Base-by-base conservation (phyloP, 2,888 invertebrate genomes). In the Calameuta pallipes region DNA sequence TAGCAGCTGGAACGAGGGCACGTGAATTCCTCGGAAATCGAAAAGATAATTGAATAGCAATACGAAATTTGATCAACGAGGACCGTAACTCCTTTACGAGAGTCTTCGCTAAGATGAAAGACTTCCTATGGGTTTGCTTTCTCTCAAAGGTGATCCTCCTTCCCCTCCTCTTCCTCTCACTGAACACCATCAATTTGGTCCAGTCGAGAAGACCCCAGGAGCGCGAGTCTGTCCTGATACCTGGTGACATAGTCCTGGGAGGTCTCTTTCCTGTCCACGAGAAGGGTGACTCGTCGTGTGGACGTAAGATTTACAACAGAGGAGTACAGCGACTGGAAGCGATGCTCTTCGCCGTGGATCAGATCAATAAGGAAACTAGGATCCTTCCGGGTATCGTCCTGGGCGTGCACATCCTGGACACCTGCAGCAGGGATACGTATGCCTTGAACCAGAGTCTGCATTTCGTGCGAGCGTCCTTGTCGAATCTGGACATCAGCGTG, bases 241-340 rank as follows among this genome's bases (percentile, higher is more conserved):
- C 92, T 1, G 94, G 94, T 11, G 94, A 94, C 87, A 93, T 94
- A 76, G 92, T 94, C 75, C 90, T 94, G 6, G 94, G 94, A 1
- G 94, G 94, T 4, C 85, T 94, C 74, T 94, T 94, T 88, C 94
- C 94, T 1, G 93, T 94, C 12, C 94, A 94, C 87, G 93, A 93
- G 82, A 93, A 94, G 87, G 91, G 93, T 11, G 93, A 90, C 69
- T 89, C 91, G 33, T 88, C 92, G 74, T 93, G 93, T 83, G 92
- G 93, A 0, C 90, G 90, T 35, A 93, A 92, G 85, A 92, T 94
- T 86, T 93, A 93, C 82, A 93, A 94, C 85, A 93, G 94, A 69
- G 94, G 94, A 11, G 92, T 95, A 11, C 94, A 94, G 84, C 92
- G 94, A 13, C 89, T 95, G 80, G 95, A 95, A 88, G 94, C 94